Conservation (phyloP, 2,888 invertebrate species). For the Epistrophella euchroma region DNA sequence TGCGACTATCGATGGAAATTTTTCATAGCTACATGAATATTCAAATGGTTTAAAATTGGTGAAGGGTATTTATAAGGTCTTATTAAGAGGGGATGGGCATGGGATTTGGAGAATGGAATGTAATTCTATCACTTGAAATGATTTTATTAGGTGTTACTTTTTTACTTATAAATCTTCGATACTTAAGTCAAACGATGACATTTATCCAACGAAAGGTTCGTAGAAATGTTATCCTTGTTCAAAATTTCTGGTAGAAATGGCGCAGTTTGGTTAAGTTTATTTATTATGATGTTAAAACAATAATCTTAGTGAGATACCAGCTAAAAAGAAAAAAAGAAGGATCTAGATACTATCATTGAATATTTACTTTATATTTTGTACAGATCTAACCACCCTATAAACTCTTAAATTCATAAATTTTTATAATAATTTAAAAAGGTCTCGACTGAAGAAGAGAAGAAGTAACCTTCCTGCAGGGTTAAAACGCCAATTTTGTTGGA, state of each 20-base stretch:
- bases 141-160: slow-evolving; percentile 19
- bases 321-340: too few species aligned
- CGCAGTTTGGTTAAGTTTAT: too few species aligned
- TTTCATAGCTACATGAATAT: slow-evolving; percentile 59
- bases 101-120: background rate
- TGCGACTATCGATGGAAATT: slow-evolving; percentile 16
- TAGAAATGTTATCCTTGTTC: background rate
- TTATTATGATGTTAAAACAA: too few species aligned
- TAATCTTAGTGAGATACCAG: too few species aligned
- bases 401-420: too few species aligned
- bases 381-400: too few species aligned
- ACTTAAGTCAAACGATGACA: slow-evolving; percentile 1
- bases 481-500: too few species aligned
- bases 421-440: too few species aligned
- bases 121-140: slow-evolving; percentile 23
- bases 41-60: slow-evolving; percentile 48
- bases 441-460: too few species aligned
- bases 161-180: background rate
- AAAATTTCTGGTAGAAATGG: background rate
- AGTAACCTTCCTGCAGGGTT: too few species aligned
- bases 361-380: too few species aligned
- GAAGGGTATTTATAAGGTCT: background rate
- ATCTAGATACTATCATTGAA: too few species aligned
- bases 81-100: background rate
- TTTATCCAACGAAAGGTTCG: background rate